phyloP scores from a whole-genome alignment of 1,140 invertebrate genomes.

The Myzus persicae region DNA sequence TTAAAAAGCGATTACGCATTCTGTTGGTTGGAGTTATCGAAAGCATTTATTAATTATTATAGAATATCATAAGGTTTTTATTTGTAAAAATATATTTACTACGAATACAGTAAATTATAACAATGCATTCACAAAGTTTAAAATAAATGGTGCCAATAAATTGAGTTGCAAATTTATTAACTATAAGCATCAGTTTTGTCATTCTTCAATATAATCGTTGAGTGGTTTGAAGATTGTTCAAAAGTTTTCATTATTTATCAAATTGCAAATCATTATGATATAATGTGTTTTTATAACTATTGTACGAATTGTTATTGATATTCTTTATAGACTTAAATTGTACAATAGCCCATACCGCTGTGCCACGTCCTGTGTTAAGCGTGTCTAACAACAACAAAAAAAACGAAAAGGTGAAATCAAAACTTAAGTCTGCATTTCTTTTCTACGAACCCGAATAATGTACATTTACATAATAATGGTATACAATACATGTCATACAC shows the following conservation, averaged over 20 bases:
- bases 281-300: neutral
- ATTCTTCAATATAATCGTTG: neutral
- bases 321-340: neutral
- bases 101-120: neutral
- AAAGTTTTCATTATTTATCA: conserved; percentile 4
- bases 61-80: neutral
- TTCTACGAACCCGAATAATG: neutral
- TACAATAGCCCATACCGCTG: neutral
- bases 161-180: neutral
- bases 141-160: neutral
- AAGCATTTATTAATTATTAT: no score
- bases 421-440: neutral
- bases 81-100: neutral
- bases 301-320: neutral
- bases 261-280: neutral
- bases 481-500: neutral
- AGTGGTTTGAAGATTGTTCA: neutral
- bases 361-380: neutral
- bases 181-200: neutral
- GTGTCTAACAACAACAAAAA: neutral
- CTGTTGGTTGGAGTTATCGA: neutral
- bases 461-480: conserved; percentile 14
- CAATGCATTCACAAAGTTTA: neutral
- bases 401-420: conserved; percentile 2
- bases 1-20: neutral